Percentiles rank a stretch among this genome's conserved stretches.
Conservation (phyloP, 2,888 invertebrate species). For the Gastrophysa polygoni region DNA sequence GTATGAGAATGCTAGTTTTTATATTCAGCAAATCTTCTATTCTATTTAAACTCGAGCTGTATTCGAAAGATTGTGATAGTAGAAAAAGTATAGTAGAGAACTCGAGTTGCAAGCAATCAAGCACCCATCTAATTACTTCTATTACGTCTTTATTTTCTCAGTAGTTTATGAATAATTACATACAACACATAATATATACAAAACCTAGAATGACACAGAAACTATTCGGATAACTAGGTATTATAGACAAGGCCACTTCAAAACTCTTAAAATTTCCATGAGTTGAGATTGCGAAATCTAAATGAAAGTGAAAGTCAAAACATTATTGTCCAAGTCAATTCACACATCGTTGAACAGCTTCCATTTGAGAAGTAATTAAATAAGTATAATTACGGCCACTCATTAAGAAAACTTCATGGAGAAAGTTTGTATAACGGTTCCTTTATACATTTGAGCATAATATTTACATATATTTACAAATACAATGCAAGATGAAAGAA, state of each 20-base stretch:
- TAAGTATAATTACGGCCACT: constrained; percentile 28
- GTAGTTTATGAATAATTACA: constrained; percentile 49
- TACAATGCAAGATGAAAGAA: neutral
- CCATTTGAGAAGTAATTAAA: constrained; percentile 1
- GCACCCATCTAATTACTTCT: too few relatives aligned
- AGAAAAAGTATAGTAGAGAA: too few relatives aligned
- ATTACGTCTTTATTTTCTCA: constrained; percentile 37
- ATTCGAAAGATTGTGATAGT: too few relatives aligned
- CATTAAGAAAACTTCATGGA: constrained; percentile 19
- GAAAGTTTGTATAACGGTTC: constrained; percentile 31
- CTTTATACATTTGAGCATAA: constrained; percentile 37
- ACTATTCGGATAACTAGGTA: constrained; percentile 40
- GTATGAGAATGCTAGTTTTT: too few relatives aligned
- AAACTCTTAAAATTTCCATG: constrained; percentile 36
- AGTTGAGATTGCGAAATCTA: constrained; percentile 18
- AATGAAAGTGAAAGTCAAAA: constrained; percentile 28
- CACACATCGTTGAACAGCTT: constrained; percentile 23
- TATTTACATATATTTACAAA: constrained; percentile 46
- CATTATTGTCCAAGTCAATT: constrained; percentile 36
- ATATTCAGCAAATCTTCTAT: too few relatives aligned
- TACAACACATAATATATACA: constrained; percentile 49
- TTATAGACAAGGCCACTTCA: constrained; percentile 49
- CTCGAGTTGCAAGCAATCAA: too few relatives aligned
- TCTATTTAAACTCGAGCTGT: too few relatives aligned
- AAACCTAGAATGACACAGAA: constrained; percentile 45